phyloP scores from a whole-genome alignment of 2,797 vertebrate species.

The Chaunax sp. region DNA sequence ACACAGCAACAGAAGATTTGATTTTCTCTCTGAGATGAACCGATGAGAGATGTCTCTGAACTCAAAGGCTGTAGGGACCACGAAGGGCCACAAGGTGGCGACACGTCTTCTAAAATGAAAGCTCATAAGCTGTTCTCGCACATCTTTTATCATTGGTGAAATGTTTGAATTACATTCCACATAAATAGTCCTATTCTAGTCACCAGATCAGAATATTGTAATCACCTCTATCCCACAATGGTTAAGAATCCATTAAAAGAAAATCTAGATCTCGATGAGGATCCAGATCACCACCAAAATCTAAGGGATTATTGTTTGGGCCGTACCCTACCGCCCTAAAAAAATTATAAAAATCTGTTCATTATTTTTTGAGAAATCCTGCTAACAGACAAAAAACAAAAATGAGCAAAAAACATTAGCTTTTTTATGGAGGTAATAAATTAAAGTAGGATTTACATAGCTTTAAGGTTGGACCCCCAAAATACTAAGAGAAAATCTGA shows the following conservation, averaged over 20 bases:
- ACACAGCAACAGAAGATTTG: not conserved
- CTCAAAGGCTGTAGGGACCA: conserved; percentile 4
- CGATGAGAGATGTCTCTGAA: not conserved
- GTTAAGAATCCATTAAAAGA: no score
- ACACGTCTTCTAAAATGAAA: conserved; percentile 16
- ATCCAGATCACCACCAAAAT: not conserved
- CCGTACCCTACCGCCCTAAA: no score
- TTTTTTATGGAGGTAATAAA: not conserved
- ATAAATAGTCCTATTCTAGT: not conserved
- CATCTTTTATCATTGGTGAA: no score
- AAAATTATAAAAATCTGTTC: no score
- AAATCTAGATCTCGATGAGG: no score
- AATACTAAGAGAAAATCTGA: not conserved
- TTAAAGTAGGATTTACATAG: not conserved
- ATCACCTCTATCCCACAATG: no score
- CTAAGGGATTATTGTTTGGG: no score
- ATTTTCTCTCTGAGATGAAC: not conserved
- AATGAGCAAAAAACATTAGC: no score
- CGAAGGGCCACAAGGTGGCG: conserved; percentile 58
- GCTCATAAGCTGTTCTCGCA: conserved; percentile 3
- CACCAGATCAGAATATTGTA: no score
- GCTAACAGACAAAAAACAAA: no score
- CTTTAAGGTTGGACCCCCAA: not conserved
- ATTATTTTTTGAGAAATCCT: no score
- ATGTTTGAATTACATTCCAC: no score